phyloP scores from a whole-genome alignment of 2,888 invertebrate genomes.

The Ochropleura leucogaster region DNA sequence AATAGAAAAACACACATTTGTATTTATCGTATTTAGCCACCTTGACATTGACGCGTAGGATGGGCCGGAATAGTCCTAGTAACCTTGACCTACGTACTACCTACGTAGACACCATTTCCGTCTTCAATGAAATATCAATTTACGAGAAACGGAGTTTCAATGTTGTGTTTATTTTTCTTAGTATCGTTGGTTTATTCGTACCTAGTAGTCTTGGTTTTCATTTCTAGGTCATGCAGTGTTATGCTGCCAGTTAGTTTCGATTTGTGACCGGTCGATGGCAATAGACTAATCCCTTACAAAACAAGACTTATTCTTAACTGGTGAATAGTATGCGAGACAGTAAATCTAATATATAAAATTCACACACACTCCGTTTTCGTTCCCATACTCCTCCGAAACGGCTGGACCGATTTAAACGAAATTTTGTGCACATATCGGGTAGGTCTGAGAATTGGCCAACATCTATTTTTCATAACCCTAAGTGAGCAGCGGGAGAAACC shows the following conservation, averaged over 20 bases:
- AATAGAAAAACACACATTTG: neutral
- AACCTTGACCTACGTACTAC: neutral
- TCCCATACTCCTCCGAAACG: too few species aligned
- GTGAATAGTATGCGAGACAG: neutral
- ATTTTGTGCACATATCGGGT: too few species aligned
- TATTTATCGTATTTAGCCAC: neutral
- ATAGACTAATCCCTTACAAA: neutral
- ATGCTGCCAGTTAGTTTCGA: neutral
- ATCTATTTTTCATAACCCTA: too few species aligned
- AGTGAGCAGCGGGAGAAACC: too few species aligned
- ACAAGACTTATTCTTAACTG: neutral
- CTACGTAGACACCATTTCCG: neutral
- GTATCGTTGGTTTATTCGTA: neutral
- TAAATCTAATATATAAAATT: too few species aligned
- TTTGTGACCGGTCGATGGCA: neutral
- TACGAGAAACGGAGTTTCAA: neutral
- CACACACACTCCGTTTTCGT: too few species aligned
- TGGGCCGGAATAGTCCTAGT: neutral
- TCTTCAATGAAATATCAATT: neutral
- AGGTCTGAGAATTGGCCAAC: too few species aligned
- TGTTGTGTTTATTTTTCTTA: neutral
- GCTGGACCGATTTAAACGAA: too few species aligned
- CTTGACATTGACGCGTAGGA: neutral
- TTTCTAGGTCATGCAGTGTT: neutral
- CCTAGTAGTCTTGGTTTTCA: neutral